These are phyloP conservation scores for Teleopsis dalmanni DNA, from an alignment of 1,140 invertebrate genomes.

Conservation along the genomic window DNA sequence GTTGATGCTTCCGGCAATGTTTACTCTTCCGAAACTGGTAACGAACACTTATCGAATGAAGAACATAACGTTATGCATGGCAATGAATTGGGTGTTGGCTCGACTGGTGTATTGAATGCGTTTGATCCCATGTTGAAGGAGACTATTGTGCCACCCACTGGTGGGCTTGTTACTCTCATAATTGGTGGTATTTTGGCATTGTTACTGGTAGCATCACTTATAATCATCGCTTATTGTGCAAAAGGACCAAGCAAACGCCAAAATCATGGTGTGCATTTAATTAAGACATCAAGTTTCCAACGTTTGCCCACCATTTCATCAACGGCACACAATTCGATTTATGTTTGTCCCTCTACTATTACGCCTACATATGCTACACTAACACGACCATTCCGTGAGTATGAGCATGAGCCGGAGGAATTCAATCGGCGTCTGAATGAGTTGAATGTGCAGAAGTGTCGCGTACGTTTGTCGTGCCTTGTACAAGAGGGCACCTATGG, in stretches of 20 bases:
- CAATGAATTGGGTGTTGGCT: slow-evolving; percentile 21
- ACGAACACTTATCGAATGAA: slow-evolving; percentile 7
- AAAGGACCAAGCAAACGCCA: slow-evolving; percentile 39
- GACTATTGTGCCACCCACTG: slow-evolving; percentile 31
- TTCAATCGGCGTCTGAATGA: slow-evolving; percentile 42
- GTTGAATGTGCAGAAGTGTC: slow-evolving; percentile 50
- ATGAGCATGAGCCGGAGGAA: slow-evolving; percentile 43
- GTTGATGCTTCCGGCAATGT: slow-evolving; percentile 21
- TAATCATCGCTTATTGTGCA: slow-evolving; percentile 41
- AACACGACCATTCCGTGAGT: slow-evolving; percentile 41
- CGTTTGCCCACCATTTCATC: slow-evolving; percentile 36
- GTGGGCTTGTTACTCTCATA: slow-evolving; percentile 35
- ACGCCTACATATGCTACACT: slow-evolving; percentile 38
- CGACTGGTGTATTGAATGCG: slow-evolving; percentile 21
- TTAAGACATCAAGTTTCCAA: slow-evolving; percentile 42
- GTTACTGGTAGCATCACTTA: slow-evolving; percentile 34
- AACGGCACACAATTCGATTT: slow-evolving; percentile 40
- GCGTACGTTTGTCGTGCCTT: slow-evolving; percentile 67
- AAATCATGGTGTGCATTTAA: slow-evolving; percentile 35
- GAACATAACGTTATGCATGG: slow-evolving; percentile 7
- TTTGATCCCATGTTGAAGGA: slow-evolving; percentile 38
- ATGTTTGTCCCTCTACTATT: slow-evolving; percentile 40
- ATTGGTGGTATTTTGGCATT: slow-evolving; percentile 37
- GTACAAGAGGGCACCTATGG: slow-evolving; percentile 86
- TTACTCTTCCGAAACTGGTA: slow-evolving; percentile 13